phyloP scores from a whole-genome alignment of 2,797 vertebrate genomes.

The Nasua narica region DNA sequence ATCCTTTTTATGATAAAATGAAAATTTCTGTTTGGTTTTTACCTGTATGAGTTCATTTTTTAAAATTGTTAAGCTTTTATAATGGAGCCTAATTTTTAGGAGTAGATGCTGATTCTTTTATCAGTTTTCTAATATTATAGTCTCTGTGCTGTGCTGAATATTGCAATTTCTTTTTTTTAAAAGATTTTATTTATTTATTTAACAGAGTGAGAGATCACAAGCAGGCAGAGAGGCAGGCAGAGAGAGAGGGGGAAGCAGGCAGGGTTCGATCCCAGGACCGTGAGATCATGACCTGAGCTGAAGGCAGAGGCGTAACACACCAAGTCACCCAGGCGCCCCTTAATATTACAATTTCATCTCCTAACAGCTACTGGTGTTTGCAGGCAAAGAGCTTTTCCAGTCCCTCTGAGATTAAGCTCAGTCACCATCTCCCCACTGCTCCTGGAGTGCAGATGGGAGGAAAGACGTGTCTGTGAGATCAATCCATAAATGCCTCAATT shows the following conservation, averaged over 20 bases:
- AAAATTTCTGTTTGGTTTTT: neutral
- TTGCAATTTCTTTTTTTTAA: neutral
- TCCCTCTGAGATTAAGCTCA: neutral
- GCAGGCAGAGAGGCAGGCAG: too few relatives aligned
- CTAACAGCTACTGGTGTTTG: neutral
- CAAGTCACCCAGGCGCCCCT: neutral
- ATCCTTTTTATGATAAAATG: neutral
- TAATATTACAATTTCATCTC: neutral
- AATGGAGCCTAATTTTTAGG: neutral
- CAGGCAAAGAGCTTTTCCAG: neutral
- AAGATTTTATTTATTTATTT: too few relatives aligned
- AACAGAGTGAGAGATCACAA: too few relatives aligned
- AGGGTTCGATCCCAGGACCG: too few relatives aligned
- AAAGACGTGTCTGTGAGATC: neutral
- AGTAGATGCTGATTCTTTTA: neutral
- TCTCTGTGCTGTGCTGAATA: neutral
- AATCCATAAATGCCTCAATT: neutral
- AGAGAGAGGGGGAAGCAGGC: too few relatives aligned
- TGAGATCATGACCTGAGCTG: too few relatives aligned
- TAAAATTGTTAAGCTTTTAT: neutral
- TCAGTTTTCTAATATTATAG: neutral
- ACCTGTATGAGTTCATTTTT: neutral
- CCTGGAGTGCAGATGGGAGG: neutral
- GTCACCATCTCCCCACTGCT: neutral
- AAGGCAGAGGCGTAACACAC: too few relatives aligned